Evolutionary conservation across 1,140 invertebrate genomes (phyloP).

Genomic region (Drosophila arizonae): DNA sequence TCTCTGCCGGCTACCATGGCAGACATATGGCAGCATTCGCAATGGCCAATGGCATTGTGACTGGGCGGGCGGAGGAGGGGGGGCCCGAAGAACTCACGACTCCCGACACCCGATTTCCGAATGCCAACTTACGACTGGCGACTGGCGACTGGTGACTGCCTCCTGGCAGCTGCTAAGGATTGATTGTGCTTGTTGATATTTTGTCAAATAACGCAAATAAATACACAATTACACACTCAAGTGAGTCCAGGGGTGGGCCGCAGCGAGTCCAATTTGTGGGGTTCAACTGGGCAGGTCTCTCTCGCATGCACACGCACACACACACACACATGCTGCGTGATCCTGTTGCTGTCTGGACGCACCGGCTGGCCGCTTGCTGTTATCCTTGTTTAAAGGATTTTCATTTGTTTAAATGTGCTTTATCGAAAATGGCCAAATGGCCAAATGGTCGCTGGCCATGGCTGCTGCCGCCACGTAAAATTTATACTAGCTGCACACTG

Average conservation of each 20-base stretch:
- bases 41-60: conserved; percentile 48
- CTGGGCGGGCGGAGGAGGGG: background rate
- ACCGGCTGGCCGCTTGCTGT: conserved; percentile 29
- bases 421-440: conserved; percentile 77
- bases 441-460: conserved; percentile 56
- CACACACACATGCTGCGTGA: background rate
- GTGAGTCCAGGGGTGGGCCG: conserved; percentile 50
- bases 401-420: conserved; percentile 81
- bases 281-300: conserved; percentile 47
- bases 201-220: conserved; percentile 82
- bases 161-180: conserved; percentile 69
- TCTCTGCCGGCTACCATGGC: conserved; percentile 52
- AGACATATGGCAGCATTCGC: conserved; percentile 79
- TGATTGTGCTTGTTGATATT: conserved; percentile 81
- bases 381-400: conserved; percentile 79
- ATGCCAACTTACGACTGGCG: conserved; percentile 18
- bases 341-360: background rate
- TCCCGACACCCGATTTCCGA: conserved; percentile 27
- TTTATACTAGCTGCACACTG: conserved; percentile 50
- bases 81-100: conserved; percentile 13
- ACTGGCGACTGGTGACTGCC: conserved; percentile 32
- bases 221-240: conserved; percentile 82
- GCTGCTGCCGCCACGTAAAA: conserved; percentile 34
- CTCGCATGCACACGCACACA: background rate
- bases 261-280: conserved; percentile 53